Base-by-base conservation (phyloP, 2,113 vertebrate genomes). In the Phainopepla nitens region DNA sequence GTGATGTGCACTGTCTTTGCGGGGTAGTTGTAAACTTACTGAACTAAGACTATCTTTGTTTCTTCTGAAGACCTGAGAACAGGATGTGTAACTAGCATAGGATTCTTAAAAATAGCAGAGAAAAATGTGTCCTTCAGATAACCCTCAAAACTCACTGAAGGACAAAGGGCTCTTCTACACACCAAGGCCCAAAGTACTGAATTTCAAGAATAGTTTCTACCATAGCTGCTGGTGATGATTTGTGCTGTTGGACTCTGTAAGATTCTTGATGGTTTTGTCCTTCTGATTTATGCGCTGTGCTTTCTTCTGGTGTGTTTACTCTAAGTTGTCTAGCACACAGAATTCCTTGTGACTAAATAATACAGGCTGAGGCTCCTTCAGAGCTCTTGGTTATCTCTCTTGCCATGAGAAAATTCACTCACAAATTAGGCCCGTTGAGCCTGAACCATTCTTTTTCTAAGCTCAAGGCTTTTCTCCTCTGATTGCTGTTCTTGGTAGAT, bases 371-470 rank as follows among this genome's bases (percentile, higher is more conserved):
- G 47, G 64, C 58, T 94, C 11, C 56, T 94, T 91, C 89, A 90
- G 78, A 96, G 90, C 75, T 94, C 86, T 92, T 93, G 82, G 60
- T 95, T 94, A 33, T 89, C 81, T 96, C 76, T 71, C 20, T 93
- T 70, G 28, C 69, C 54, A 11, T 93, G 89, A 92, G 45, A 77
- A 90, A 95, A 76, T 86, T 80, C 3, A 6, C 14, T 95, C 93
- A 94, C 90, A 96, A 95, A 96, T 95, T 41, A 95, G 69, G 57
- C n/a, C 35, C 56, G 64, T 82, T 81, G 87, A 96, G 41, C 64
- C 44, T 28, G 22, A 83, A 53, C 65, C 39, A 56, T 78, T 90
- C 57, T 94, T 97, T 91, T 90, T 90, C 89, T 85, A 75, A 93
- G 49, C 51, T 62, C 49, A 44, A 92, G 79, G 96, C 41, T 87